A percentile compares a stretch with the other conserved stretches of the same genome.
Conservation (phyloP, 2,888 invertebrate species). For the Chrysolina oricalcia region DNA sequence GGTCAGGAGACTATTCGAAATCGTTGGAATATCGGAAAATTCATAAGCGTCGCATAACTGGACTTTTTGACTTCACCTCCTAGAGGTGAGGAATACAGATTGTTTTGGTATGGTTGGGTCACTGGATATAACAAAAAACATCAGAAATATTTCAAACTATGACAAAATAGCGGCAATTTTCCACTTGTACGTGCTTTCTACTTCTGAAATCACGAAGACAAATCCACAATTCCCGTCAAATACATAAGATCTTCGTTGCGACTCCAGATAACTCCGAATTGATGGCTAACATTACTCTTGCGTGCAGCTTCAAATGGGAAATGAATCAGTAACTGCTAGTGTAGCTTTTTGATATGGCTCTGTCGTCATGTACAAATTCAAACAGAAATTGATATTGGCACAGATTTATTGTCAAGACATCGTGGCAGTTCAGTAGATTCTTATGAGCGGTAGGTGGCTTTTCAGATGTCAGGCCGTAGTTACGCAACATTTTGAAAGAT, state of each 20-base stretch:
- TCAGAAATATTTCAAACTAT: too few species aligned
- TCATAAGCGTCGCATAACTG: too few species aligned
- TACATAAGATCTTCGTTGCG: conserved; percentile 4
- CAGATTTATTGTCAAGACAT: neutral
- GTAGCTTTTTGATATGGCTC: conserved; percentile 7
- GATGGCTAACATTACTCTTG: conserved; percentile 2
- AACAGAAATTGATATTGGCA: conserved; percentile 17
- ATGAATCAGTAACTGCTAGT: conserved; percentile 14
- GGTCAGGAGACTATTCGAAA: too few species aligned
- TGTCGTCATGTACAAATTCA: conserved; percentile 1
- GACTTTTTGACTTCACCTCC: too few species aligned
- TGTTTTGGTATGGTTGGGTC: too few species aligned
- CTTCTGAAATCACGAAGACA: neutral
- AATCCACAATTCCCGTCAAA: neutral
- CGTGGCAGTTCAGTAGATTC: neutral
- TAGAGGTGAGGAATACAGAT: too few species aligned
- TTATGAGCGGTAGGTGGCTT: neutral
- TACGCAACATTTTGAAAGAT: neutral
- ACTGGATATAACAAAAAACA: too few species aligned
- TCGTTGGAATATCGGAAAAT: too few species aligned
- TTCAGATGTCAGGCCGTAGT: neutral
- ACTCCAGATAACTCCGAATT: neutral
- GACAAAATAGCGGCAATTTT: too few species aligned
- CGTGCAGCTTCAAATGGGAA: conserved; percentile 1
- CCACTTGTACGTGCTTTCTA: neutral